Evolutionary conservation across 2,888 invertebrate species (phyloP).

Genomic region (Zelleria hepariella): DNA sequence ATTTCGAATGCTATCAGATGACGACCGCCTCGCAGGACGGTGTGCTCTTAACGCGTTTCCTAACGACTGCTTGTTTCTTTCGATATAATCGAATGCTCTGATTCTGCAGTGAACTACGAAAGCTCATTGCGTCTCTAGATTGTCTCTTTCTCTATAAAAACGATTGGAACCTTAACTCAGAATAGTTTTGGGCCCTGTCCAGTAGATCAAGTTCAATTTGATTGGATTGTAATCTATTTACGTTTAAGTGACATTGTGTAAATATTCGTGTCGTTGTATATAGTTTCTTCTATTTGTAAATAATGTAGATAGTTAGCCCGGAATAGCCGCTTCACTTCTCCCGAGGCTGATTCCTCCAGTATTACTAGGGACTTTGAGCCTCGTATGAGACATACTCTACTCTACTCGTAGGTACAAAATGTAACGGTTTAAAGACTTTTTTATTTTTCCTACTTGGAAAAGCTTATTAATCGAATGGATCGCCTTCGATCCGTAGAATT

Average conservation of each 20-base stretch:
- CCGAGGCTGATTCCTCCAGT: conserved; percentile 51
- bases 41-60: conserved; percentile 5
- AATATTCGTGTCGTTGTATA: conserved; percentile 58
- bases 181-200: background rate
- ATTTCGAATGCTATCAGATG: conserved; percentile 69
- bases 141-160: background rate
- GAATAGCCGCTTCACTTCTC: conserved; percentile 28
- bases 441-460: background rate
- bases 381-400: conserved; percentile 22
- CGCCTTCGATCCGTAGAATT: background rate
- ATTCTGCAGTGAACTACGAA: background rate
- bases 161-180: background rate
- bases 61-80: conserved; percentile 2
- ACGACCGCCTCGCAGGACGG: conserved; percentile 24
- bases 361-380: conserved; percentile 55
- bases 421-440: conserved; percentile 5
- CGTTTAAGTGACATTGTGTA: conserved; percentile 55
- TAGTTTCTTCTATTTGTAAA: conserved; percentile 52
- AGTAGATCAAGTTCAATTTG: conserved; percentile 28
- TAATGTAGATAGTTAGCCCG: conserved; percentile 35
- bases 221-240: conserved; percentile 68
- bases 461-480: background rate
- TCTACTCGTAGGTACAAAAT: background rate
- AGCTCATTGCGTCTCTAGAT: background rate
- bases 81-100: background rate